phyloP scores from a whole-genome alignment of 1,140 invertebrate species.

The Drosophila sulfurigaster region DNA sequence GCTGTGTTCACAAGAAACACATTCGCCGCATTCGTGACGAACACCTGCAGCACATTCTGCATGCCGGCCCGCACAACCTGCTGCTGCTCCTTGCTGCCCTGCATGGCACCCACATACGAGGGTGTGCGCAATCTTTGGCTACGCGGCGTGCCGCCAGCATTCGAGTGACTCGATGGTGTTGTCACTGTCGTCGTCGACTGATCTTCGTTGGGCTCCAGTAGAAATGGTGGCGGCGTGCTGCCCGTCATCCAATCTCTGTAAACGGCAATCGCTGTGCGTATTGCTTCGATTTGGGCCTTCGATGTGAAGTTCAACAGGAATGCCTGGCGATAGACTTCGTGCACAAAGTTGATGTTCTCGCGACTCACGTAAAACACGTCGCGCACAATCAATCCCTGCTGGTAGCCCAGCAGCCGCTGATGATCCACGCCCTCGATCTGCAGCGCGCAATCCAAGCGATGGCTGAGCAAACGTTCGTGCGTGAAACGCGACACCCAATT shows the following conservation, averaged over 20 bases:
- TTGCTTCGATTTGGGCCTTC: slow-evolving; percentile 91
- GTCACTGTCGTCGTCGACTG: slow-evolving; percentile 38
- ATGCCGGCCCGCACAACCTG: slow-evolving; percentile 92
- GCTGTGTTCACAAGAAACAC: slow-evolving; percentile 93
- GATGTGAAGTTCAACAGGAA: slow-evolving; percentile 94
- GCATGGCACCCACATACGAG: slow-evolving; percentile 92
- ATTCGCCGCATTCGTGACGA: slow-evolving; percentile 97
- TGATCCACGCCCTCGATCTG: slow-evolving; percentile 85
- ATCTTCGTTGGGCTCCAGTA: slow-evolving; percentile 92
- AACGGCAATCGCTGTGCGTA: slow-evolving; percentile 95
- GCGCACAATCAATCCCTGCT: slow-evolving; percentile 88
- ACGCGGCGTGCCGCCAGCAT: slow-evolving; percentile 70
- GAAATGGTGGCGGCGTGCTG: slow-evolving; percentile 92
- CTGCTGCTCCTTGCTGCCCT: slow-evolving; percentile 90
- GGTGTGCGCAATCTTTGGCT: slow-evolving; percentile 90
- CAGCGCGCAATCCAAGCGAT: slow-evolving; percentile 84
- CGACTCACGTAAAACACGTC: slow-evolving; percentile 95
- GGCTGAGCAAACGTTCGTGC: slow-evolving; percentile 87
- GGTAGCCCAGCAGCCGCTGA: slow-evolving; percentile 69
- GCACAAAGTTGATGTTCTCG: slow-evolving; percentile 97
- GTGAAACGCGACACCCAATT: slow-evolving; percentile 95
- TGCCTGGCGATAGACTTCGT: slow-evolving; percentile 97
- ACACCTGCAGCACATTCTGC: slow-evolving; percentile 96
- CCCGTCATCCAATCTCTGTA: slow-evolving; percentile 97
- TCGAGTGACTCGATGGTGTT: slow-evolving; percentile 24